Conservation (phyloP, 64 coral and sea anemone species). For the Anthopleura sola region DNA sequence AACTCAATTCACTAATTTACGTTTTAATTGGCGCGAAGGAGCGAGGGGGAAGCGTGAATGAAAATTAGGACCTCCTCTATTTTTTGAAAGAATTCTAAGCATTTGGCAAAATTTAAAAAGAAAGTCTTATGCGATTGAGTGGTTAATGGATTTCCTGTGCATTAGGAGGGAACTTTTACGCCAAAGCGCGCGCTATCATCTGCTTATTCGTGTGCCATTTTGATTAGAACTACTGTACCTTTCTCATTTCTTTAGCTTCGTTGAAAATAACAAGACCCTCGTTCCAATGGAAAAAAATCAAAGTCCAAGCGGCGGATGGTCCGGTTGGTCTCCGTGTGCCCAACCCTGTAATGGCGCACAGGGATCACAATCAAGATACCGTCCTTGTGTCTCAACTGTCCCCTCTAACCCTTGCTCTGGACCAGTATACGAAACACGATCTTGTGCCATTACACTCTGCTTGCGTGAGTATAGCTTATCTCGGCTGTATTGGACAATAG, state of each 20-base stretch:
- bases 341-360: background rate
- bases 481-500: background rate
- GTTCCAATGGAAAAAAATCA: background rate
- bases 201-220: too few species aligned
- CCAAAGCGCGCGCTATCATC: too few species aligned
- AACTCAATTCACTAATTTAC: too few species aligned
- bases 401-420: background rate
- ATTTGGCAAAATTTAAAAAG: too few species aligned
- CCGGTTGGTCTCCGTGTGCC: background rate
- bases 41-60: too few species aligned
- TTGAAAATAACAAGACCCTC: background rate
- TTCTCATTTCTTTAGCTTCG: background rate
- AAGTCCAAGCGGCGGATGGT: background rate
- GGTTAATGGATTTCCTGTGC: too few species aligned
- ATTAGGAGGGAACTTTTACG: too few species aligned
- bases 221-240: background rate
- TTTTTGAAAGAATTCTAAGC: too few species aligned
- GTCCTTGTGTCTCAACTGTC: background rate
- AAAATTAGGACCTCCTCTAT: too few species aligned
- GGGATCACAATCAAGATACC: slow-evolving; percentile 1
- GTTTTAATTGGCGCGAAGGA: too few species aligned
- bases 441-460: background rate
- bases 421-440: slow-evolving; percentile 10
- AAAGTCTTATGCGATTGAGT: too few species aligned
- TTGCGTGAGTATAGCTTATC: slow-evolving; percentile 2